Evolutionary conservation across 1,140 invertebrate genomes (phyloP).

Genomic region (Sitobion miscanthi): DNA sequence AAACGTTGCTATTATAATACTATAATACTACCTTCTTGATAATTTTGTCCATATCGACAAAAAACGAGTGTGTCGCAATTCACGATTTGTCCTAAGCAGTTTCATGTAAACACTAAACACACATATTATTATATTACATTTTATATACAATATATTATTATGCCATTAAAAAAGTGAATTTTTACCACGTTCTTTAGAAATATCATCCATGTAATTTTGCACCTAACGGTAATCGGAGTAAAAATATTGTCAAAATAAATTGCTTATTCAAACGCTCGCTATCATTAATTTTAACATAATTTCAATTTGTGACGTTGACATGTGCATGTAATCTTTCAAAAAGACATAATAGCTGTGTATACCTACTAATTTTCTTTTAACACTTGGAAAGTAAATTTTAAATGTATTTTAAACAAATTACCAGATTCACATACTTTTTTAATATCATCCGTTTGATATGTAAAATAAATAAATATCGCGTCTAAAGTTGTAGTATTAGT

Average conservation of each 20-base stretch:
- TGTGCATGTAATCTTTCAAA: neutral
- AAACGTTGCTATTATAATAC: neutral
- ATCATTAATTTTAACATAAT: constrained; percentile 20
- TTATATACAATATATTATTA: neutral
- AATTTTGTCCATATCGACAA: neutral
- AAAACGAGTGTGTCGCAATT: neutral
- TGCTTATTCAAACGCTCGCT: neutral
- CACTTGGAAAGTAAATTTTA: neutral
- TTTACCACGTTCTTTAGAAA: neutral
- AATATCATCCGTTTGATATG: neutral
- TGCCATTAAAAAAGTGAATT: neutral
- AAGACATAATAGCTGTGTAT: neutral
- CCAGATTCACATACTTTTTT: neutral
- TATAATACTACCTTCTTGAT: neutral
- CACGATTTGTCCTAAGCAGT: neutral
- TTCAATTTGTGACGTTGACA: neutral
- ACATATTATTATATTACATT: neutral
- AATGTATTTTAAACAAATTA: constrained; percentile 5
- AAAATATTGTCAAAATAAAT: constrained; percentile 28
- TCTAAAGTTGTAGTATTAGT: neutral
- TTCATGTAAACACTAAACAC: neutral
- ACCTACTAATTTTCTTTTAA: neutral
- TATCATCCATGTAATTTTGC: neutral
- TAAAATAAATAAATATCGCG: neutral
- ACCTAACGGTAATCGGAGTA: neutral